Conservation (phyloP, 1,140 invertebrate genomes). For the Drosophila azteca region DNA sequence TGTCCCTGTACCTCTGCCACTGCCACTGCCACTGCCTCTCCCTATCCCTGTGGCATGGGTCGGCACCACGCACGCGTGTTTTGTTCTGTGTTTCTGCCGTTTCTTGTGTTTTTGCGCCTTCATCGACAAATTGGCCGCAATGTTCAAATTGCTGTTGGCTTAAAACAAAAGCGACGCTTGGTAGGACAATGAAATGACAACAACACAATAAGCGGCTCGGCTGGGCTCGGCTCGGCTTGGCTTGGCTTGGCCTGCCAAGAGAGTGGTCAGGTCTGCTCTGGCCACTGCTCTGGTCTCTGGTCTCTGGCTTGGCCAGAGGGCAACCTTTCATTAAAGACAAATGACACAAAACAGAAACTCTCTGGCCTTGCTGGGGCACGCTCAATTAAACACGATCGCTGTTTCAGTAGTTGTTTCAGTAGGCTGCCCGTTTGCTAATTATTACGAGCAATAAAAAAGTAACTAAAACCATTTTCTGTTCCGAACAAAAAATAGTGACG, state of each 20-base stretch:
- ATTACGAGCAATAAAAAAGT: slow-evolving; percentile 17
- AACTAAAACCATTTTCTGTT: slow-evolving; percentile 3
- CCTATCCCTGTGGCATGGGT: too few species aligned
- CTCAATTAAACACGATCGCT: slow-evolving; percentile 81
- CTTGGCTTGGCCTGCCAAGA: too few species aligned
- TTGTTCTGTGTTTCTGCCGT: slow-evolving; percentile 18
- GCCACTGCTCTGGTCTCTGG: too few species aligned
- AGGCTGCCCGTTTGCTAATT: slow-evolving; percentile 67
- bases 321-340: slow-evolving; percentile 75
- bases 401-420: slow-evolving; percentile 23
- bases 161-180: slow-evolving; percentile 76
- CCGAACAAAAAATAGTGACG: neutral
- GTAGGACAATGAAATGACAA: slow-evolving; percentile 55
- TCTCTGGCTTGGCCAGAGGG: slow-evolving; percentile 38
- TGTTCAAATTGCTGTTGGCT: slow-evolving; percentile 61
- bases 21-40: too few species aligned
- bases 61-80: slow-evolving; percentile 22
- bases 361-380: slow-evolving; percentile 31
- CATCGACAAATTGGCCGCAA: slow-evolving; percentile 67
- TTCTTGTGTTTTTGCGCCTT: slow-evolving; percentile 51
- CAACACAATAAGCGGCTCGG: slow-evolving; percentile 8
- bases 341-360: slow-evolving; percentile 65
- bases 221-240: too few species aligned
- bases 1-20: too few species aligned
- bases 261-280: too few species aligned